phyloP scores from a whole-genome alignment of 2,888 invertebrate genomes.

The Caenorhabditis afra region DNA sequence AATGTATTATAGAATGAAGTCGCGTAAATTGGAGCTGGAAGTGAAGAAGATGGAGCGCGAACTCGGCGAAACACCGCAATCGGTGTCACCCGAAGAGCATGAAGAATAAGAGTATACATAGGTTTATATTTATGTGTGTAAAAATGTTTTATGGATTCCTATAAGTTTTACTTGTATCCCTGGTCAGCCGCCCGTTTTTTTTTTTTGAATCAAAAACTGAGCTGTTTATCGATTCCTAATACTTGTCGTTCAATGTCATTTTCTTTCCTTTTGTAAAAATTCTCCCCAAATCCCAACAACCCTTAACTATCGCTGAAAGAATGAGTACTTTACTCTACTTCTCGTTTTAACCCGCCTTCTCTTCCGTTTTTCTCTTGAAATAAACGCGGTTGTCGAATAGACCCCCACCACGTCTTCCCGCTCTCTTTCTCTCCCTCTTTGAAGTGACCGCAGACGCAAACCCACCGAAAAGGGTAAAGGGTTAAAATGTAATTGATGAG shows the following conservation, averaged over 20 bases:
- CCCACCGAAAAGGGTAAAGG: background rate
- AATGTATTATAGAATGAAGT: constrained; percentile 39
- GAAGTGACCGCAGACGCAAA: background rate
- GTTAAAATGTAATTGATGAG: constrained; percentile 30
- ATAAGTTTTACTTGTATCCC: too few relatives aligned
- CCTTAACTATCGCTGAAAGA: too few relatives aligned
- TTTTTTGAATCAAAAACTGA: too few relatives aligned
- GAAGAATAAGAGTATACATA: background rate
- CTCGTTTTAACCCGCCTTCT: background rate
- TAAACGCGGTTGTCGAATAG: constrained; percentile 1
- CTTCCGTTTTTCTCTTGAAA: background rate
- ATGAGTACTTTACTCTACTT: constrained; percentile 1
- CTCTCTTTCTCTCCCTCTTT: background rate
- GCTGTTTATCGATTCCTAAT: too few relatives aligned
- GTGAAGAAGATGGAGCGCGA: constrained; percentile 42
- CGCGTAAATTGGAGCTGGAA: constrained; percentile 43
- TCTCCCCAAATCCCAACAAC: background rate
- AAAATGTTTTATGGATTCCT: too few relatives aligned
- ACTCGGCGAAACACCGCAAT: constrained; percentile 25
- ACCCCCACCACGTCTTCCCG: background rate
- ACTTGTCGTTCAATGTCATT: too few relatives aligned
- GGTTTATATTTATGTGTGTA: too few relatives aligned
- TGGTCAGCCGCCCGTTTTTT: too few relatives aligned
- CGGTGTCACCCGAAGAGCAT: background rate
- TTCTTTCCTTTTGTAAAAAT: background rate